Base-by-base conservation (phyloP, 1,140 invertebrate genomes). In the Choristoneura fumiferana region DNA sequence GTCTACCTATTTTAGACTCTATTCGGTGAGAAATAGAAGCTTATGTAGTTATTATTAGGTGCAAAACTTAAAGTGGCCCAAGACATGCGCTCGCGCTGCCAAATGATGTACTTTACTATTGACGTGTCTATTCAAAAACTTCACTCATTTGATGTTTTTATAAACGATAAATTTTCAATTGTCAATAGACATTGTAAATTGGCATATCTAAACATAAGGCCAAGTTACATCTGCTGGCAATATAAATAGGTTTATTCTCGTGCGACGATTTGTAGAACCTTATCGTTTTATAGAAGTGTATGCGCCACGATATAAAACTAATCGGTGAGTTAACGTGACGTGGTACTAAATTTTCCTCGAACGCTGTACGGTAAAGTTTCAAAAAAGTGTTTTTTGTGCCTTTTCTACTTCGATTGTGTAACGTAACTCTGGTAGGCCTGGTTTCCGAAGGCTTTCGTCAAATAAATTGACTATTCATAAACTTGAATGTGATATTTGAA, bases 141-240 rank as follows among this genome's bases (percentile, higher is more conserved):
- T 62, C 59, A 63, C 62, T 62, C 66, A 69, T 63, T 62, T 82
- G 77, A 83, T 83, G 76, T 83, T 80, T 81, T 85, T 80, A 78
- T 81, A 80, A 83, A 83, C 73, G 75, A 78, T 83, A 78, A 82
- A 80, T 81, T 77, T 81, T 71, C 68, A 76, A 84, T 81, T 81
- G 81, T 78, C 70, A 71, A 67, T 14, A 56, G 43, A 59, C 52
- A 70, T 83, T 80, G 69, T 77, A 64, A 71, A 81, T 77, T 78
- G 73, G 75, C 67, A 60, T 71, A 60, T 75, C 72, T 60, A 37
- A 62, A 67, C 57, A 66, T 63, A 61, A 54, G 33, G 66, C 63
- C 45, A 73, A 66, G 22, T 49, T 54, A 39, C 8, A 53, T 9
- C 39, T 58, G 33, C 43, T 15, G 9, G 22, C 43, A 54, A 18